Base-by-base conservation (phyloP, 1,140 invertebrate genomes). In the Panagrolaimus sp. region DNA sequence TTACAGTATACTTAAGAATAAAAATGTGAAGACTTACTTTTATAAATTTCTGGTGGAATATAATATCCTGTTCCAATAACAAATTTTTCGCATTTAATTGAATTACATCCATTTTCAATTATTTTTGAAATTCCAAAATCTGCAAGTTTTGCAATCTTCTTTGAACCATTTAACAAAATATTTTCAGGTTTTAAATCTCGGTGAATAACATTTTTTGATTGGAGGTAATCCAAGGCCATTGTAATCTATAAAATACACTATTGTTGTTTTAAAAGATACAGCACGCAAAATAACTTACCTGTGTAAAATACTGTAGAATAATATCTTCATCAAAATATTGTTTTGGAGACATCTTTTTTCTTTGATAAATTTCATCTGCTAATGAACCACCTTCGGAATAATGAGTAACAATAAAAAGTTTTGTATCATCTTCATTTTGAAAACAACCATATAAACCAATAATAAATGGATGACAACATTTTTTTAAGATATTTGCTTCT, bases 141-240 rank as follows among this genome's bases (percentile, higher is more conserved):
- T 4, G 53, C 64, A n/a, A 72, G 38, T 27, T 69, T 67, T 16
- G 61, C 71, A 42, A 69, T 57, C 16, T 68, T n/a, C 20, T 45
- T 57, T 27, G 51, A 27, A 7, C 44, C n/a, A 23, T 20, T 27
- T 11, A 72, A 71, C 13, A 72, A 51, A 44, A 72, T 43, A 51
- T 73, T 73, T 42, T 66, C 72, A 5, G 51, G 38, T 62, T 73
- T 74, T 13, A 73, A 23, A 27, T 74, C 72, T 20, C 72, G 64
- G 66, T 73, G 72, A 14, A 71, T 27, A 38, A 66, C 38, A 16
- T 53, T 48, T 23, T 66, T 27, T 27, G n/a, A 25, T 14, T 66
- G 65, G 0, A 66, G 14, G 14, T 64, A 43, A 31, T 65, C 38
- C 23, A 65, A 23, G 11, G 63, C 63, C 20, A 42, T 43, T 23